Conservation (phyloP, 2,888 invertebrate species). For the Glyphotaelius pellucidus region DNA sequence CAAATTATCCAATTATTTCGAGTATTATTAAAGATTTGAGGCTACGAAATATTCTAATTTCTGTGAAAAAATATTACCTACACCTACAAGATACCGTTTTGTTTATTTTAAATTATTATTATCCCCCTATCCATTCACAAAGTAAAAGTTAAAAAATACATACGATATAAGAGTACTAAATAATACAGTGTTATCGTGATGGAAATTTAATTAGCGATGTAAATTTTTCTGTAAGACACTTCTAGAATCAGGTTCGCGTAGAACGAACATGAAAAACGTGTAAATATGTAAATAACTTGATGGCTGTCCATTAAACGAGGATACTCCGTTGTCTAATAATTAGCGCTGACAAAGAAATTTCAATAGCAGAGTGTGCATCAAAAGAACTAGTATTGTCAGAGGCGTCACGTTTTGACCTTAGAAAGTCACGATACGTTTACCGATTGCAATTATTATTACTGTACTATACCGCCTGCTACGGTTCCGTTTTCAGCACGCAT, state of each 20-base stretch:
- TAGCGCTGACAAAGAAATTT: conserved; percentile 24
- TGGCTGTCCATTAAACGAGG: neutral
- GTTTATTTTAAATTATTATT: neutral
- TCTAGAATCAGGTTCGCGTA: neutral
- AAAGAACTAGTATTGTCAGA: neutral
- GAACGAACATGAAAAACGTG: neutral
- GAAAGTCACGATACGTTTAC: conserved; percentile 38
- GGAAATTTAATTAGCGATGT: neutral
- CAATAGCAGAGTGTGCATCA: conserved; percentile 2
- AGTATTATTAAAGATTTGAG: neutral
- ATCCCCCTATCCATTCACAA: neutral
- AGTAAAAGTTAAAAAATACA: neutral
- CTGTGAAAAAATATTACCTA: neutral
- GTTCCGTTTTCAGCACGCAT: conserved; percentile 8
- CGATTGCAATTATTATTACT: neutral
- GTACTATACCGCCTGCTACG: neutral
- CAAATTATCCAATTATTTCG: no score
- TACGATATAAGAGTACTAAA: no score
- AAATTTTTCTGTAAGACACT: neutral
- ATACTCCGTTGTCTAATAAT: conserved; percentile 25
- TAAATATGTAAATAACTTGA: neutral
- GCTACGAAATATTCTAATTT: neutral
- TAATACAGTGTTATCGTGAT: neutral
- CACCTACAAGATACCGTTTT: neutral
- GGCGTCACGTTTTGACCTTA: conserved; percentile 43